Evolutionary conservation across 37 sponge, comb jelly and placozoan genomes (phyloP).

Genomic region (Halisarca cf. caerulea): DNA sequence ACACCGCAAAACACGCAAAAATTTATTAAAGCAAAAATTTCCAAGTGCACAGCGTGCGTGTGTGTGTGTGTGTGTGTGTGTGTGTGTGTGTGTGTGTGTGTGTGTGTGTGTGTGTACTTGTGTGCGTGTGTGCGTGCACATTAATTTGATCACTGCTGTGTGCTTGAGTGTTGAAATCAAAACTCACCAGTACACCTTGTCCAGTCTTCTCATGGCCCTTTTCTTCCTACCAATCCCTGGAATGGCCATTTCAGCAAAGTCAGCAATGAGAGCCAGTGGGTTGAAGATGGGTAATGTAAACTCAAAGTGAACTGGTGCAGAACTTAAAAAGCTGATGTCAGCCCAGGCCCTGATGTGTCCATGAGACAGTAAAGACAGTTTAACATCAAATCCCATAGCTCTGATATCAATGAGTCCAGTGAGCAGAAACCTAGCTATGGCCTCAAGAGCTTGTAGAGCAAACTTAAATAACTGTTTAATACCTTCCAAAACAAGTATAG

Average conservation of each 20-base stretch:
- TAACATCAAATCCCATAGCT: slow-evolving; percentile 19
- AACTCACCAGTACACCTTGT: too few relatives aligned
- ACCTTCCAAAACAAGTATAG: background rate
- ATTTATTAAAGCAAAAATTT: too few relatives aligned
- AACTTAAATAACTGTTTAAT: background rate
- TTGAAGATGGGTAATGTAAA: background rate
- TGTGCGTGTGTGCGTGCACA: too few relatives aligned
- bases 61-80: too few relatives aligned
- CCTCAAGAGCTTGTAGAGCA: background rate
- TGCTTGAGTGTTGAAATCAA: too few relatives aligned
- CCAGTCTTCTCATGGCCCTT: too few relatives aligned
- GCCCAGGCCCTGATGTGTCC: background rate
- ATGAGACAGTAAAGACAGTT: background rate
- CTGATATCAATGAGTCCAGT: slow-evolving; percentile 16
- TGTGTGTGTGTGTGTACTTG: too few relatives aligned
- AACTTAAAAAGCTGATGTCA: background rate
- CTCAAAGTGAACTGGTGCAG: background rate
- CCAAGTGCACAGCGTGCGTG: too few relatives aligned
- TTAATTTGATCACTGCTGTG: too few relatives aligned
- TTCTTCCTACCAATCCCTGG: background rate
- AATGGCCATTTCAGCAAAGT: background rate
- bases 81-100: too few relatives aligned
- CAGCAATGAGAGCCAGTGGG: background rate
- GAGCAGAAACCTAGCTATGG: background rate
- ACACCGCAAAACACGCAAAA: too few relatives aligned